phyloP scores from a whole-genome alignment of 2,113 vertebrate species.

The Phoxinus phoxinus region DNA sequence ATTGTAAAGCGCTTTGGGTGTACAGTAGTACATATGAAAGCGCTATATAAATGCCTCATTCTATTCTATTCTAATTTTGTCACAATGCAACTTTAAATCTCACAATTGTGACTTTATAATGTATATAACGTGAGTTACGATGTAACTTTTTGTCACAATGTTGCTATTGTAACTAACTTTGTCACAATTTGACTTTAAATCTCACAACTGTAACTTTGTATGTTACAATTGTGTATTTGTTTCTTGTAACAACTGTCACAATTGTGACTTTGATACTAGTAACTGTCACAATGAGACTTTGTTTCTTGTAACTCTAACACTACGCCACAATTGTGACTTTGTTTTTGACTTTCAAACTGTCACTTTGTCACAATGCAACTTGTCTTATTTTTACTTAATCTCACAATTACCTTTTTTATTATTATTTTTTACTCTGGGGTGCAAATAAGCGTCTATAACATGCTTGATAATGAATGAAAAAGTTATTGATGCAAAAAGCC shows the following conservation, averaged over 20 bases:
- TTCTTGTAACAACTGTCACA: neutral
- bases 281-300: neutral
- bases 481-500: constrained; percentile 32
- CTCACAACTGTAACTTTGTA: neutral
- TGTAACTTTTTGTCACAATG: no score
- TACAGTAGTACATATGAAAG: no score
- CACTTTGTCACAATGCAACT: neutral
- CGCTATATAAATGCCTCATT: no score
- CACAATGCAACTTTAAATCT: no score
- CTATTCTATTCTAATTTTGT: no score
- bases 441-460: neutral
- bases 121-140: no score
- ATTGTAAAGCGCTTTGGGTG: no score
- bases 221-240: no score
- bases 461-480: constrained; percentile 1
- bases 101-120: no score
- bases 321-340: neutral
- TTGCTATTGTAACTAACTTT: neutral
- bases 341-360: neutral
- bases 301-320: neutral
- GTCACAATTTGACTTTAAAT: neutral
- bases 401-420: no score
- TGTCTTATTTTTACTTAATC: neutral
- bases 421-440: neutral
- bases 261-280: neutral